Percentiles rank a stretch among this genome's conserved stretches.
Evolutionary conservation across 2,888 invertebrate genomes (phyloP).

Genomic region (Drosophila macrothrix): DNA sequence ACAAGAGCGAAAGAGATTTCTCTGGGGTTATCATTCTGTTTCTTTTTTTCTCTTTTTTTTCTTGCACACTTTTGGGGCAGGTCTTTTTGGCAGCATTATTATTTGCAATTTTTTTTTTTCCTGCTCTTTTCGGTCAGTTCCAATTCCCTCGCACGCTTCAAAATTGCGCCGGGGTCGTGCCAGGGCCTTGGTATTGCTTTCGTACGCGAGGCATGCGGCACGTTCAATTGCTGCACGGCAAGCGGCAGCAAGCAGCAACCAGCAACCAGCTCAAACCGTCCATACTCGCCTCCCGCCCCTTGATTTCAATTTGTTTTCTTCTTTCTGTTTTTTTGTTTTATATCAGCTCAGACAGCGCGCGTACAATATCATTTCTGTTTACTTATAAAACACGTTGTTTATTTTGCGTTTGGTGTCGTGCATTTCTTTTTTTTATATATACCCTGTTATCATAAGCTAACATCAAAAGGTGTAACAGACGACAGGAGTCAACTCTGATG

Average conservation of each 20-base stretch:
- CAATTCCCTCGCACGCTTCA: conserved; percentile 41
- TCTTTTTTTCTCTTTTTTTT: neutral
- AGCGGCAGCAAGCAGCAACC: conserved; percentile 1
- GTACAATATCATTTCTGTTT: conserved; percentile 67
- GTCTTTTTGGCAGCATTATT: conserved; percentile 32
- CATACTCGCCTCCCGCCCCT: conserved; percentile 7
- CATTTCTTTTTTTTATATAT: conserved; percentile 10
- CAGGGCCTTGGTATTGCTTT: conserved; percentile 48
- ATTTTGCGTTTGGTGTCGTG: conserved; percentile 52
- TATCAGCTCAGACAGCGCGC: conserved; percentile 56
- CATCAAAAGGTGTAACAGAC: neutral
- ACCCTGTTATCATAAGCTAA: conserved; percentile 16
- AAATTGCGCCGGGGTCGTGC: conserved; percentile 49
- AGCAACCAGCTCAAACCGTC: conserved; percentile 9
- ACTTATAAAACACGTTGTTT: conserved; percentile 68
- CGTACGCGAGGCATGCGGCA: conserved; percentile 34
- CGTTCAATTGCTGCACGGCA: conserved; percentile 17
- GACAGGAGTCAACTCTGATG: neutral
- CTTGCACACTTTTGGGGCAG: conserved; percentile 42
- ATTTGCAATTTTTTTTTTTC: neutral
- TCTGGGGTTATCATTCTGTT: conserved; percentile 20
- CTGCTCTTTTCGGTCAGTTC: conserved; percentile 12
- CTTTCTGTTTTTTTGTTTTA: conserved; percentile 20
- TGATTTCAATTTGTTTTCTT: neutral
- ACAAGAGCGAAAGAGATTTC: conserved; percentile 33